Conservation (phyloP, 2,888 invertebrate genomes). For the Cantharis flavilabris region DNA sequence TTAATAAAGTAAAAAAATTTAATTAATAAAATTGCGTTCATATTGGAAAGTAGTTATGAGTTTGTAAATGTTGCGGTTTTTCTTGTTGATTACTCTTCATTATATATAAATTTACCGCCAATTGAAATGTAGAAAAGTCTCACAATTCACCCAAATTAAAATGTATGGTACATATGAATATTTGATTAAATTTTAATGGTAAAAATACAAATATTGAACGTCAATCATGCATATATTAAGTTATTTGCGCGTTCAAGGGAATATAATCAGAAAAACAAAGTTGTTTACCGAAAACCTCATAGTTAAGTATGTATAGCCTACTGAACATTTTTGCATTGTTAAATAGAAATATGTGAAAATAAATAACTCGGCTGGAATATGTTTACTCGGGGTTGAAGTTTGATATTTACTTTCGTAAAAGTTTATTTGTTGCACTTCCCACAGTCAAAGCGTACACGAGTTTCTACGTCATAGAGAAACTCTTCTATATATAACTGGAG, state of each 20-base stretch:
- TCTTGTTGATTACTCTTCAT: too few species aligned
- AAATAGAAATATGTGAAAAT: background rate
- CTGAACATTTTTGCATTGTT: background rate
- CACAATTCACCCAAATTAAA: background rate
- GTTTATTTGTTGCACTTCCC: background rate
- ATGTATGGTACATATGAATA: background rate
- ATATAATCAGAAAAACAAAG: slow-evolving; percentile 3
- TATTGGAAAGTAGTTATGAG: too few species aligned
- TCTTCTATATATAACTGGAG: background rate
- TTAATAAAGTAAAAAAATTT: too few species aligned
- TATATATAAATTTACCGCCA: background rate
- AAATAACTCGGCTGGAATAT: background rate
- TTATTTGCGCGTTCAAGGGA: background rate
- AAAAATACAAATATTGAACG: background rate
- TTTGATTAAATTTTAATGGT: background rate
- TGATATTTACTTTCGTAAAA: background rate
- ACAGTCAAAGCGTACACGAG: background rate
- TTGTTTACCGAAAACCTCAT: slow-evolving; percentile 4
- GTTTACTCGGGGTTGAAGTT: background rate
- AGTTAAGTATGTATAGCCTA: background rate
- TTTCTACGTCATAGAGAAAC: background rate
- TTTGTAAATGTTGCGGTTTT: too few species aligned
- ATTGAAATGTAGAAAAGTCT: background rate
- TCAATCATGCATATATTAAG: background rate
- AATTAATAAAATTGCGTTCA: too few species aligned